Conservation (phyloP, 2,888 invertebrate genomes). For the Rhagophthalmus giganteus region DNA sequence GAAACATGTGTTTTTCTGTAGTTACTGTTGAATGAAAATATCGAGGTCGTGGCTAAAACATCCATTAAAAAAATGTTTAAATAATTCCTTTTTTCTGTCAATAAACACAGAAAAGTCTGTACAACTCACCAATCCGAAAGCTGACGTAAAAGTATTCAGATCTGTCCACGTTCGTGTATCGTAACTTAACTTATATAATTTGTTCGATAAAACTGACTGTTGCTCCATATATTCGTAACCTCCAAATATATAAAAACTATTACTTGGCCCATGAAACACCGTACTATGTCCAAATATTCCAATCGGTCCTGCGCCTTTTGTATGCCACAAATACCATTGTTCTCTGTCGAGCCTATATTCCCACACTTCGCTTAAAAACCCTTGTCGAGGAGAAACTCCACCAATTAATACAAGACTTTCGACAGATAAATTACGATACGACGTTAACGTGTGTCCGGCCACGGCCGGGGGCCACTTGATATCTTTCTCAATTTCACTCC, state of each 20-base stretch:
- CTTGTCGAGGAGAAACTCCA: constrained; percentile 76
- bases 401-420: constrained; percentile 84
- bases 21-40: constrained; percentile 88
- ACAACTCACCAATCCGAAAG: constrained; percentile 54
- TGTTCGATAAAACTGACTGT: constrained; percentile 65
- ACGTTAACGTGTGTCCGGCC: constrained; percentile 89
- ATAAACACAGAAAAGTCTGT: not conserved
- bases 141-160: constrained; percentile 41
- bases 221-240: constrained; percentile 77
- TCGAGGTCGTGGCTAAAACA: constrained; percentile 72
- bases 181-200: constrained; percentile 76
- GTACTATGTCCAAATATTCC: constrained; percentile 89
- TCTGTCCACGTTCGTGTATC: constrained; percentile 77
- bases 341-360: constrained; percentile 77
- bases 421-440: constrained; percentile 71
- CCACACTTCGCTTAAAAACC: constrained; percentile 76
- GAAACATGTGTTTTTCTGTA: constrained; percentile 86
- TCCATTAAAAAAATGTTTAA: constrained; percentile 19
- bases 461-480: constrained; percentile 68
- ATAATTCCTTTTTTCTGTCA: no score
- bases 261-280: constrained; percentile 78
- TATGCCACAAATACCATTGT: constrained; percentile 70
- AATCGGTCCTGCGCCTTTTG: constrained; percentile 74
- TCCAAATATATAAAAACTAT: constrained; percentile 88
- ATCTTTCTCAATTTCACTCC: constrained; percentile 69